phyloP scores from a whole-genome alignment of 2,888 invertebrate species.

The Actias luna region DNA sequence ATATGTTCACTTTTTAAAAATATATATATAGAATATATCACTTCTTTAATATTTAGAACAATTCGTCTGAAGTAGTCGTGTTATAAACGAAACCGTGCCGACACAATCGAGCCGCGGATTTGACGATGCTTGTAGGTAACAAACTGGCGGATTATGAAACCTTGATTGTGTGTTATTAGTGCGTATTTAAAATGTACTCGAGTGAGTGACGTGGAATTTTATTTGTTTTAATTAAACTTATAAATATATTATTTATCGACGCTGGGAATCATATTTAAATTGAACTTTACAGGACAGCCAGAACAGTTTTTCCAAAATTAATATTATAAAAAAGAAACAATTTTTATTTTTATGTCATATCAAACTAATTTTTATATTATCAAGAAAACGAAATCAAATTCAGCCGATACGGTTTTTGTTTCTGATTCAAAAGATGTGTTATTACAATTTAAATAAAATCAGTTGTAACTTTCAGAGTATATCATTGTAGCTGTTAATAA shows the following conservation, averaged over 20 bases:
- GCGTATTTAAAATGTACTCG: conserved; percentile 23
- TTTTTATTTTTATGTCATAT: no score
- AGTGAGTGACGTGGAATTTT: conserved; percentile 22
- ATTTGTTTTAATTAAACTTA: not conserved
- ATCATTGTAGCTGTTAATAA: conserved; percentile 21
- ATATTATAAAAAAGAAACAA: no score
- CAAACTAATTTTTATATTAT: no score
- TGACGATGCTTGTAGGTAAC: not conserved
- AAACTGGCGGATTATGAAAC: conserved; percentile 11
- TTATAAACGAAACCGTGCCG: conserved; percentile 17
- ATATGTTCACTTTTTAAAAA: no score
- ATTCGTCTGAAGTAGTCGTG: conserved; percentile 6
- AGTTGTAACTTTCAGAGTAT: conserved; percentile 19
- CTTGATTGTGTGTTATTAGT: conserved; percentile 14
- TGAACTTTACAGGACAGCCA: no score
- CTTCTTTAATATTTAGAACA: not conserved
- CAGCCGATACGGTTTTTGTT: no score
- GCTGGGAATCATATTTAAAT: no score
- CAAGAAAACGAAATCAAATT: no score
- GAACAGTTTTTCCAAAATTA: no score
- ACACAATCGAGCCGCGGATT: conserved; percentile 16
- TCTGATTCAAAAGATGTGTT: no score
- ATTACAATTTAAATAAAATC: not conserved
- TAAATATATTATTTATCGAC: no score
- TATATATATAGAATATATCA: no score